These are phyloP conservation scores for Blennius ocellaris DNA, from an alignment of 2,113 vertebrate species.

Conservation along the genomic window DNA sequence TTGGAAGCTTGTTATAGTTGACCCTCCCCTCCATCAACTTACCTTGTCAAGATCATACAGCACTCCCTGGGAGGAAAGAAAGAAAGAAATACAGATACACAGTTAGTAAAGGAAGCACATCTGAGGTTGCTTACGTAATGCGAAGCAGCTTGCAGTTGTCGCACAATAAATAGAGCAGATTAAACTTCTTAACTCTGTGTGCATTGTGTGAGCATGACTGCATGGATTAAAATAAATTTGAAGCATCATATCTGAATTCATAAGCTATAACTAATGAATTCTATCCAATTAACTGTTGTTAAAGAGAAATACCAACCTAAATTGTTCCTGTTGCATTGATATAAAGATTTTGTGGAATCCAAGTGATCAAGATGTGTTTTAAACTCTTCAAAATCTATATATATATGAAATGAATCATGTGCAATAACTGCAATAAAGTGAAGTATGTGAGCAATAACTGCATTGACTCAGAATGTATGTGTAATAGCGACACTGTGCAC, in stretches of 20 bases:
- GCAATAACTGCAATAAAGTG: too few relatives aligned
- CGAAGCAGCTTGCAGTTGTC: conserved; percentile 19
- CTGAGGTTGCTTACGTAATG: conserved; percentile 24
- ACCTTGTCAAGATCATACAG: conserved; percentile 99
- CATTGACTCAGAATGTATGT: too few relatives aligned
- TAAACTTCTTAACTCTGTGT: neutral
- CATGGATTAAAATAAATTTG: neutral
- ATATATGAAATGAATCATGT: too few relatives aligned
- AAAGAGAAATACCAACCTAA: neutral
- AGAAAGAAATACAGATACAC: neutral
- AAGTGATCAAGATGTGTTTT: too few relatives aligned
- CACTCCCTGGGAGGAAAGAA: conserved; percentile 87
- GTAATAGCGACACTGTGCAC: too few relatives aligned
- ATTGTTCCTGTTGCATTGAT: neutral
- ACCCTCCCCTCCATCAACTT: conserved; percentile 60
- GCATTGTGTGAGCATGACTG: neutral
- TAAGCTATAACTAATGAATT: neutral
- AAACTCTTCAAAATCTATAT: too few relatives aligned
- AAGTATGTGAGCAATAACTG: too few relatives aligned
- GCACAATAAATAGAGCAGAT: conserved; percentile 22
- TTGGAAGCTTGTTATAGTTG: neutral
- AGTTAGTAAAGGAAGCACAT: conserved; percentile 26
- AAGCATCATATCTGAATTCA: neutral
- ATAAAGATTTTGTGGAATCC: neutral
- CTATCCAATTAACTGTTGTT: neutral